A percentile compares a stretch with the other conserved stretches of the same genome.
These are phyloP conservation scores for Erpornis zantholeuca DNA, from an alignment of 2,113 vertebrate species.

Conservation along the genomic window DNA sequence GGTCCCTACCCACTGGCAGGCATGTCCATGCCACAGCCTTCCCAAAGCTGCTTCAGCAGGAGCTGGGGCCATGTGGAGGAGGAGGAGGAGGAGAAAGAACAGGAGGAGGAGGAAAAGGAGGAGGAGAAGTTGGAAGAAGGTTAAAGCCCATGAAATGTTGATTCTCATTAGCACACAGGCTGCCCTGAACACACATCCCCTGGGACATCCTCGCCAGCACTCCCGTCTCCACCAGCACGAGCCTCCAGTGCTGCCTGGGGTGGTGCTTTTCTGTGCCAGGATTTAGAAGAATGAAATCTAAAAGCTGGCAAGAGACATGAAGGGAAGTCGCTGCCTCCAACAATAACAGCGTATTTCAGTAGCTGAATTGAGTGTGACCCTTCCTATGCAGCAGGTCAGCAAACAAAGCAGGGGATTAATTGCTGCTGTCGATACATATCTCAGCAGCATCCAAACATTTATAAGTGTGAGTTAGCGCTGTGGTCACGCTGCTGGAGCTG, in stretches of 20 bases:
- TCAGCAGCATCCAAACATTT: not conserved
- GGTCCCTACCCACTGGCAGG: not conserved
- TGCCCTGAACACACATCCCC: not conserved
- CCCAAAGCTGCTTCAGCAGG: not conserved
- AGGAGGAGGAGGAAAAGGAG: not conserved
- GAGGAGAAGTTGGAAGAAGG: not conserved
- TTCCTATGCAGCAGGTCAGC: conserved; percentile 2
- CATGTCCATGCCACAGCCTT: fast-evolving
- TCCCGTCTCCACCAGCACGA: fast-evolving
- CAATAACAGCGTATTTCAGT: not conserved
- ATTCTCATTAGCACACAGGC: not conserved
- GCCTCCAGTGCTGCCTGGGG: not conserved
- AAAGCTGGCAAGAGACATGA: not conserved
- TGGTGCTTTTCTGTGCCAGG: not conserved
- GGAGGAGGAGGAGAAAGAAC: not conserved
- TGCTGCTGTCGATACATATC: not conserved
- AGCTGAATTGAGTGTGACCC: not conserved
- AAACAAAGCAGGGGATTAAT: conserved; percentile 35
- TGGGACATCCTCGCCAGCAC: not conserved
- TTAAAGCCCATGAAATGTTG: not conserved
- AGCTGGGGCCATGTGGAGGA: not conserved
- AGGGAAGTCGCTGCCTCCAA: not conserved
- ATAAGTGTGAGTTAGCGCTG: not conserved
- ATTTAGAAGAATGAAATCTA: not conserved
- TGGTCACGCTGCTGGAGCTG: not conserved